These are phyloP conservation scores for Antheraea assamensis DNA, from an alignment of 2,888 invertebrate species.

Conservation along the genomic window DNA sequence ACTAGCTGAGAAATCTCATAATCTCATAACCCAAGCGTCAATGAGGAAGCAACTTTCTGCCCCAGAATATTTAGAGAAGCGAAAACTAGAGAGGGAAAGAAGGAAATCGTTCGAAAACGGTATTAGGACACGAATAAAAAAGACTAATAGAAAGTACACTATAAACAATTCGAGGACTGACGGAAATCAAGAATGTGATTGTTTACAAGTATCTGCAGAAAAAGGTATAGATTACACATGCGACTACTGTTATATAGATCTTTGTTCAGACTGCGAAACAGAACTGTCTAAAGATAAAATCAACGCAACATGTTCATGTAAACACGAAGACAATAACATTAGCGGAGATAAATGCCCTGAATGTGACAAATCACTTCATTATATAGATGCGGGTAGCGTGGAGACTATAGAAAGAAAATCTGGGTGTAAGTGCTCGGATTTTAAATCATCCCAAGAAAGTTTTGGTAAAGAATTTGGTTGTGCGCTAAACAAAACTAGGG, in stretches of 20 bases:
- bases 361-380: slow-evolving; percentile 70
- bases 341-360: slow-evolving; percentile 68
- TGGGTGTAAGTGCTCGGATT: slow-evolving; percentile 70
- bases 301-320: slow-evolving; percentile 58
- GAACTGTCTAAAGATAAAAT: slow-evolving; percentile 62
- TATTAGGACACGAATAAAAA: slow-evolving; percentile 82
- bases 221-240: slow-evolving; percentile 75
- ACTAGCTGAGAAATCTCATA: slow-evolving; percentile 82
- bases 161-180: slow-evolving; percentile 54
- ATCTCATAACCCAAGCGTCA: slow-evolving; percentile 78
- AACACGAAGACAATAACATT: slow-evolving; percentile 46
- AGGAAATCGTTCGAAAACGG: slow-evolving; percentile 84
- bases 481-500: slow-evolving; percentile 67
- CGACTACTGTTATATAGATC: slow-evolving; percentile 70
- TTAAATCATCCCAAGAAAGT: slow-evolving; percentile 76
- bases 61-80: slow-evolving; percentile 94
- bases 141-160: slow-evolving; percentile 75
- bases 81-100: slow-evolving; percentile 88
- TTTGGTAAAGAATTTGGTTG: slow-evolving; percentile 65
- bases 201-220: slow-evolving; percentile 64
- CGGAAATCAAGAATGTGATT: slow-evolving; percentile 63
- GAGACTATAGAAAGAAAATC: slow-evolving; percentile 68
- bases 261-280: slow-evolving; percentile 73
- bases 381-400: slow-evolving; percentile 68
- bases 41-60: slow-evolving; percentile 91